Evolutionary conservation across 2,888 invertebrate genomes (phyloP), one percentile per base, ranked within the genome.

Genomic region (Netelia fuscicornis): DNA sequence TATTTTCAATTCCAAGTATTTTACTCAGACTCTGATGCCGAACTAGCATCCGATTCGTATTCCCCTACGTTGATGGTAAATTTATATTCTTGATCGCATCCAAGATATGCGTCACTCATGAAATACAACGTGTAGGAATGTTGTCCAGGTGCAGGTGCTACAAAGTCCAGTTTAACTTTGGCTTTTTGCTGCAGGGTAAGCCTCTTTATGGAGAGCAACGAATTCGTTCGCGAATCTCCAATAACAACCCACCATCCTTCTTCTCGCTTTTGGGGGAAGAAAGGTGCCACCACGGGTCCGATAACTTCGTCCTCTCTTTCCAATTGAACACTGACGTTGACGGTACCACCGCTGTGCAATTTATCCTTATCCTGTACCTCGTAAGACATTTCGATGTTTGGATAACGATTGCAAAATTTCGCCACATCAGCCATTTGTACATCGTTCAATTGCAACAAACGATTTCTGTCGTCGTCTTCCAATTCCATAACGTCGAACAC

Each of bases 191-290:
- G 99, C 13, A 99, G 95, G 0, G 99, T 98, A 37, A 99, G 95
- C 54, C 99, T 96, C 94, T 99, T 99, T 94, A 99, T 99, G 10
- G 99, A 99, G 8, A 99, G 95, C 64, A 99, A 95, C 0, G 98
- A 98, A 95, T 99, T 99, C 44, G 96, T 96, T 92, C 98, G 98
- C 0, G 98, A 98, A 92, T 99, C 99, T 0, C 99, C 99, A 88
- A 99, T 98, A 10, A 99, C 99, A 56, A 99, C 98, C 99, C 99
- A 99, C 98, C 98, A 98, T 72, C 98, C 98, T 94, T 98, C 98
- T 92, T 98, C 98, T 74, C 98, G 96, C 96, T 98, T 98, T 96
- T 98, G 95, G 11, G 99, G 99, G 95, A 98, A 99, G 95, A 98
- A 98, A 0, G 99, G 99, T 0, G 99, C 99, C 81, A 99, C 98